Percentiles rank a stretch among this genome's conserved stretches.
Evolutionary conservation across 2,888 invertebrate species (phyloP).

Genomic region (Charanyca ferruginea): DNA sequence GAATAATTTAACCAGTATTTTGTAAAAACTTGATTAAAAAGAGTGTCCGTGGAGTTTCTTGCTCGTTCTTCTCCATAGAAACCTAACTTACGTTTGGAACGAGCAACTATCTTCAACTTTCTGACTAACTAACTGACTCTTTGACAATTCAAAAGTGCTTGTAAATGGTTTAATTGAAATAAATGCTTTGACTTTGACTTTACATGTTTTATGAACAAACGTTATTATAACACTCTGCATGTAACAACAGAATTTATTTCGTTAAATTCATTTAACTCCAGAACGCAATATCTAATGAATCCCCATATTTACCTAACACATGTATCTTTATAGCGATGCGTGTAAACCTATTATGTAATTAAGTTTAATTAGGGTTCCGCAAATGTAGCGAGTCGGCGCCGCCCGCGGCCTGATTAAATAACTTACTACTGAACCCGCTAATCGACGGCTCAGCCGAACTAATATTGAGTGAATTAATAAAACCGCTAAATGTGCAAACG

Average conservation of each 20-base stretch:
- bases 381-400: constrained; percentile 46
- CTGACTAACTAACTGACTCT: too few species aligned
- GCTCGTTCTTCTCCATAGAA: too few species aligned
- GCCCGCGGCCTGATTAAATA: constrained; percentile 55
- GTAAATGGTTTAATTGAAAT: too few species aligned
- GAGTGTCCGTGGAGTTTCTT: too few species aligned
- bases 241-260: background rate
- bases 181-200: too few species aligned
- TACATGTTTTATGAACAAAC: too few species aligned
- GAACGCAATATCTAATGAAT: background rate
- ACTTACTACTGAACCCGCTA: constrained; percentile 53
- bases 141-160: too few species aligned
- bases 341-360: constrained; percentile 57
- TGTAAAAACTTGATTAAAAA: too few species aligned
- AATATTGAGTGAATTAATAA: constrained; percentile 51
- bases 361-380: constrained; percentile 59
- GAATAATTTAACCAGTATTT: too few species aligned
- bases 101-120: too few species aligned
- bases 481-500: constrained; percentile 47
- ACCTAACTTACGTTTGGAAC: too few species aligned
- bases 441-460: constrained; percentile 51
- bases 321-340: constrained; percentile 29
- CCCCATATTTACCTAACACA: constrained; percentile 12
- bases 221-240: background rate
- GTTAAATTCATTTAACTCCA: background rate